A percentile compares a stretch with the other conserved stretches of the same genome.
Evolutionary conservation across 1,140 invertebrate genomes (phyloP).

Genomic region (Cotesia chilonis): DNA sequence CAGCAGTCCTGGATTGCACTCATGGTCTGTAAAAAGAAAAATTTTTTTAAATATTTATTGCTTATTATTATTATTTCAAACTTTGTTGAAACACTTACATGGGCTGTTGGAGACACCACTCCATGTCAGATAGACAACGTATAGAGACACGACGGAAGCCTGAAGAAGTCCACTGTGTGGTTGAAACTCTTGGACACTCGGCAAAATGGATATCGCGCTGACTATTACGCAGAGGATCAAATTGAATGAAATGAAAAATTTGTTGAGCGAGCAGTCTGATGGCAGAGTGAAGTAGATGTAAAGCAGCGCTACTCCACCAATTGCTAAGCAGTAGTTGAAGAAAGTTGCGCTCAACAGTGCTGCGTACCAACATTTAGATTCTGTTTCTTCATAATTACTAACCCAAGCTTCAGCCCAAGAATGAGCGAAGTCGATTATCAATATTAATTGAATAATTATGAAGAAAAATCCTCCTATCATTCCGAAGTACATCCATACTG

Average conservation of each 20-base stretch:
- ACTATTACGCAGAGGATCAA: conserved; percentile 88
- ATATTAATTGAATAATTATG: conserved; percentile 95
- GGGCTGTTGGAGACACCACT: conserved; percentile 94
- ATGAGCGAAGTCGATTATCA: conserved; percentile 98
- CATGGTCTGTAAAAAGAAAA: conserved; percentile 66
- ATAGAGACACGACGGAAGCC: conserved; percentile 91
- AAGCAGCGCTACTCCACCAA: conserved; percentile 86
- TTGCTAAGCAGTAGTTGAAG: conserved; percentile 80
- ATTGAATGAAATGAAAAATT: conserved; percentile 98
- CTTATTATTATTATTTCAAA: conserved; percentile 27
- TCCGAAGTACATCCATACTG: conserved; percentile 98
- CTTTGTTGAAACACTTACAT: conserved; percentile 61
- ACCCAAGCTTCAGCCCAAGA: conserved; percentile 96
- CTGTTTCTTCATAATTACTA: conserved; percentile 90
- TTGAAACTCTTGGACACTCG: conserved; percentile 89
- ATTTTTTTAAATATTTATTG: conserved; percentile 6
- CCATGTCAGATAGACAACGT: conserved; percentile 97
- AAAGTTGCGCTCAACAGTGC: conserved; percentile 90
- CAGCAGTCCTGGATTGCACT: conserved; percentile 81
- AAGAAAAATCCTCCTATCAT: conserved; percentile 96
- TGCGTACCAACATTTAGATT: conserved; percentile 88
- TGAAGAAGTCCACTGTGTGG: conserved; percentile 89
- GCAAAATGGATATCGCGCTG: conserved; percentile 89
- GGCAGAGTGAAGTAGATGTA: conserved; percentile 91
- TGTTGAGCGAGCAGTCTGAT: conserved; percentile 86